Conservation (phyloP, 2,888 invertebrate genomes). For the Anodontia alba region DNA sequence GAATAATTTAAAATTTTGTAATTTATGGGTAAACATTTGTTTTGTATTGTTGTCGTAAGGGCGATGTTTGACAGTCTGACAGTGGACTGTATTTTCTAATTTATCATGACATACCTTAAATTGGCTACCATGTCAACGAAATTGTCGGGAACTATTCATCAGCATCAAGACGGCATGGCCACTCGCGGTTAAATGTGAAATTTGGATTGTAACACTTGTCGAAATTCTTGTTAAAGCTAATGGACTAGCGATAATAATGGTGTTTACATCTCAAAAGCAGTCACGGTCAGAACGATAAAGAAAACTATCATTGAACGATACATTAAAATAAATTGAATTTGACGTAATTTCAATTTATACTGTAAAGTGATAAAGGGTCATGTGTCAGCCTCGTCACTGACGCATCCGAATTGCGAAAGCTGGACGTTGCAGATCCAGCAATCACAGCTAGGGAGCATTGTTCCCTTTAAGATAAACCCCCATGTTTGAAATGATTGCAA, state of each 20-base stretch:
- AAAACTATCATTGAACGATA: no score
- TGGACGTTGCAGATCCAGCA: no score
- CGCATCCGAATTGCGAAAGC: no score
- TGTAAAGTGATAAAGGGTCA: no score
- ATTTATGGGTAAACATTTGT: neutral
- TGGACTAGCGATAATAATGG: neutral
- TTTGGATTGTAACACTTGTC: neutral
- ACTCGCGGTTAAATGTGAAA: neutral
- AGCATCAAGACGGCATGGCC: neutral
- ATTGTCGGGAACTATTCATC: neutral
- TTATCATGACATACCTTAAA: slow-evolving; percentile 1
- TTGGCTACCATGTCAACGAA: neutral
- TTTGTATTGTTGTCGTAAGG: neutral
- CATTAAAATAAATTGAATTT: no score
- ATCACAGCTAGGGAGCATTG: no score
- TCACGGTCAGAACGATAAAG: neutral
- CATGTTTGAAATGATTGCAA: no score
- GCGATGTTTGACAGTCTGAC: neutral
- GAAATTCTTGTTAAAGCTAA: neutral
- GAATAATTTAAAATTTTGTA: neutral
- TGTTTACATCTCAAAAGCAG: neutral
- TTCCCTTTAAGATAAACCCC: no score
- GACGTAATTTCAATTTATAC: no score
- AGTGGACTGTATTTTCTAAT: neutral
- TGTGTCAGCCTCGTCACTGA: no score